Conservation (phyloP, 1,140 invertebrate species). For the Scaptomyza montana region DNA sequence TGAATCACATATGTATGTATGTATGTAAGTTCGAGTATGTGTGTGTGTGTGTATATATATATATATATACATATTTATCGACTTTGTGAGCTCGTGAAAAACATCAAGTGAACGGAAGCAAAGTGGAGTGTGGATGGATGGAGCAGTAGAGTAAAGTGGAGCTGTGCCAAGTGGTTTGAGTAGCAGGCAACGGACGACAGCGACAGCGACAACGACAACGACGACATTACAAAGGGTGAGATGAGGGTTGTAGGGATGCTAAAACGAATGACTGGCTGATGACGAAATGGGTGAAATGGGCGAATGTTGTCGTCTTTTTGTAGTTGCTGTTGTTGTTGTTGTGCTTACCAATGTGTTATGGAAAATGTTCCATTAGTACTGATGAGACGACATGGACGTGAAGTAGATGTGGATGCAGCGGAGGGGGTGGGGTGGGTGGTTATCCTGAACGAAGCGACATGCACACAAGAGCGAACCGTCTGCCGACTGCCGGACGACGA, state of each 20-base stretch:
- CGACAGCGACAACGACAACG: conserved; percentile 25
- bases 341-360: conserved; percentile 64
- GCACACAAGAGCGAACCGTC: conserved; percentile 15
- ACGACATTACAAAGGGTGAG: conserved; percentile 21
- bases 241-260: not conserved
- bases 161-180: conserved; percentile 57
- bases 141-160: conserved; percentile 15
- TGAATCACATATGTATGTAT: conserved; percentile 11
- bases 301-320: conserved; percentile 11
- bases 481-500: conserved; percentile 29
- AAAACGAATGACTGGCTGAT: conserved; percentile 20
- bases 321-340: conserved; percentile 14
- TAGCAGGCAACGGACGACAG: conserved; percentile 46
- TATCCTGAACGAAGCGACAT: not conserved
- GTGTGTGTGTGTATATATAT: conserved; percentile 28
- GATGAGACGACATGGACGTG: conserved; percentile 56
- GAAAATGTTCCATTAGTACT: conserved; percentile 82
- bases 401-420: not conserved
- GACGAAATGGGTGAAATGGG: not conserved
- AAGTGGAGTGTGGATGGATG: conserved; percentile 19
- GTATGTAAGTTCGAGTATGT: too few relatives aligned
- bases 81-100: conserved; percentile 78
- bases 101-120: conserved; percentile 78
- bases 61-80: conserved; percentile 75
- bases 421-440: not conserved